Evolutionary conservation across 30 jellyfish, hydroid and myxozoan genomes (phyloP), one percentile per base, ranked within the genome.

Genomic region (Aurelia aurita complex sp. Pacific): DNA sequence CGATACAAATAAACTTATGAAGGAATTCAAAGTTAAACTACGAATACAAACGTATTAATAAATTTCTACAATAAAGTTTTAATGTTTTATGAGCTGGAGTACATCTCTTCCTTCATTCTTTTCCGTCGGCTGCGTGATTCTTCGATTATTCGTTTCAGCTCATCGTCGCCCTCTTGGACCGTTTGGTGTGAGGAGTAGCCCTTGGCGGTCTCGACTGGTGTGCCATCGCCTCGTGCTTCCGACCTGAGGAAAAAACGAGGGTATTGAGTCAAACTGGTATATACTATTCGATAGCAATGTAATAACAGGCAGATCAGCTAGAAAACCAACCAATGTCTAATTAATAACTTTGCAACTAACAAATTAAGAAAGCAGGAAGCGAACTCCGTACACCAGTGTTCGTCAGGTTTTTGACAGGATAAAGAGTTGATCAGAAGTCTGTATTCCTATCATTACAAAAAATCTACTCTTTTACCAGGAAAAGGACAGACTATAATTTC

Each of bases 61-160:
- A 46, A 46, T 46, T 46, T 46, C 57, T 46, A 46, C 14, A 46
- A 46, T 46, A 46, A 46, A 46, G n/a, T 40, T 61, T 53, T 19
- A 36, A 8, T 15, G 86, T 55, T 59, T 73, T 64, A 90, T 13
- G 97, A 85, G 76, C 90, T 90, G 23, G 97, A 83, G 89, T 59
- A 88, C 88, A 81, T 84, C 64, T 90, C 97, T 78, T 90, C 97
- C 79, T 77, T 82, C 95, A 83, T 83, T 76, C 96, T 74, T 65
- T 78, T 75, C 55, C 96, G 69, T 78, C 97, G 52, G 85, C 89
- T 76, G 43, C 96, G 65, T 13, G 95, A 83, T 71, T 90, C 91
- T 83, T 85, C 96, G 79, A 90, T 76, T 77, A 90, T 90, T 55
- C 92, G 77, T 69, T 90, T 83, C 68, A 90, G 84, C 59, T 90